phyloP scores from a whole-genome alignment of 2,113 vertebrate species.

The Sporophila hypoxantha region DNA sequence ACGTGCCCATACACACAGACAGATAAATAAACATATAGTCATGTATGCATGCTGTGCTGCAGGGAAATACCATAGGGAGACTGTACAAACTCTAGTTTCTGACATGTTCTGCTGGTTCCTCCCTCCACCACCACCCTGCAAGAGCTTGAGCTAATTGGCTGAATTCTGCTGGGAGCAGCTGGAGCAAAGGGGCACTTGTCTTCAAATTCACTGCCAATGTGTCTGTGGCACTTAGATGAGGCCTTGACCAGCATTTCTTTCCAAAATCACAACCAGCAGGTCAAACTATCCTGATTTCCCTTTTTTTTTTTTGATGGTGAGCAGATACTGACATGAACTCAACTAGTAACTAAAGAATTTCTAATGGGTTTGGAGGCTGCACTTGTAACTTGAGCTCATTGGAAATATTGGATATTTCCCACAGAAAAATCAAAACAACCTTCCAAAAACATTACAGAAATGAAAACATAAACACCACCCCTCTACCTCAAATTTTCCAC shows the following conservation, averaged over 20 bases:
- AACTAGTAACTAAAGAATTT: background rate
- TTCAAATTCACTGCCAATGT: background rate
- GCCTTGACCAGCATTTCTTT: background rate
- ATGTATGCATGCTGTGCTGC: rapidly evolving
- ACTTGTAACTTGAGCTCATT: background rate
- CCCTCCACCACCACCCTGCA: background rate
- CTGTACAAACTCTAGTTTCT: background rate
- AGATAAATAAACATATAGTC: background rate
- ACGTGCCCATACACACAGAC: rapidly evolving
- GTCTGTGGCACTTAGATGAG: background rate
- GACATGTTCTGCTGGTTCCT: background rate
- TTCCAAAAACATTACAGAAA: background rate
- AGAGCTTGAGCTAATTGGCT: rapidly evolving
- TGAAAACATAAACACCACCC: background rate
- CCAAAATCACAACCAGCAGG: background rate
- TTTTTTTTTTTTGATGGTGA: background rate
- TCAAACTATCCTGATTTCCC: background rate
- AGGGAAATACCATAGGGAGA: background rate
- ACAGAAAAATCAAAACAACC: background rate
- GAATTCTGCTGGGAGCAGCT: background rate
- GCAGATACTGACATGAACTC: background rate
- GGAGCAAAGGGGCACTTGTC: background rate
- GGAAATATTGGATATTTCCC: background rate
- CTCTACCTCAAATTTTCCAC: background rate
- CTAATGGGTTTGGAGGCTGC: background rate